phyloP scores from a whole-genome alignment of 2,797 vertebrate species.

The Megaceryle alcyon region DNA sequence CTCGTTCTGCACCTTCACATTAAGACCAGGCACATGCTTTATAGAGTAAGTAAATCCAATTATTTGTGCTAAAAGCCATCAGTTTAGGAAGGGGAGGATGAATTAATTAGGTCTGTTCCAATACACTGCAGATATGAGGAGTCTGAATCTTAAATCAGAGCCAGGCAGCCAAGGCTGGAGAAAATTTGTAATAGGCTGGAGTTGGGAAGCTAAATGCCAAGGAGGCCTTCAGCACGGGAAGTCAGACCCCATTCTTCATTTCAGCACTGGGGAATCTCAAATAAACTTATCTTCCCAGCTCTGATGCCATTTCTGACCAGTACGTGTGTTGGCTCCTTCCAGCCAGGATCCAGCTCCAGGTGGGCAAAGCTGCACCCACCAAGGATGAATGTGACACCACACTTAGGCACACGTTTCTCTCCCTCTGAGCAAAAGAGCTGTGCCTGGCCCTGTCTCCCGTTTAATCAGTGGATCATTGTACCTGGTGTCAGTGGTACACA shows the following conservation, averaged over 20 bases:
- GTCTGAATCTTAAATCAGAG: neutral
- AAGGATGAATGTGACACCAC: neutral
- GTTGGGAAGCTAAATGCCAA: neutral
- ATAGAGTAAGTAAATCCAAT: neutral
- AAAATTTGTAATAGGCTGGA: neutral
- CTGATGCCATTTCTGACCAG: neutral
- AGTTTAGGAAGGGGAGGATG: neutral
- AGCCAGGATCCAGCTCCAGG: neutral
- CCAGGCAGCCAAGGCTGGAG: neutral
- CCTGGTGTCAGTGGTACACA: neutral
- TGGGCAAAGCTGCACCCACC: too few relatives aligned
- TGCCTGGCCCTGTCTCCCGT: neutral
- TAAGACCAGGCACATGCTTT: neutral
- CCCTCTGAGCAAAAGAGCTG: neutral
- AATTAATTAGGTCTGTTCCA: neutral
- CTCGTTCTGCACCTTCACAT: neutral
- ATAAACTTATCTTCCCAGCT: neutral
- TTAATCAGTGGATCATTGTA: neutral
- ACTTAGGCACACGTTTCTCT: neutral
- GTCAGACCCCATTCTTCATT: neutral
- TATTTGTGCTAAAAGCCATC: neutral
- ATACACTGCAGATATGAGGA: neutral
- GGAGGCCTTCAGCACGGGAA: neutral
- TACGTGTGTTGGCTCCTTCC: neutral
- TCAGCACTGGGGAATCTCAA: neutral